Conservation (phyloP, 2,113 vertebrate genomes). For the Alosa alosa region DNA sequence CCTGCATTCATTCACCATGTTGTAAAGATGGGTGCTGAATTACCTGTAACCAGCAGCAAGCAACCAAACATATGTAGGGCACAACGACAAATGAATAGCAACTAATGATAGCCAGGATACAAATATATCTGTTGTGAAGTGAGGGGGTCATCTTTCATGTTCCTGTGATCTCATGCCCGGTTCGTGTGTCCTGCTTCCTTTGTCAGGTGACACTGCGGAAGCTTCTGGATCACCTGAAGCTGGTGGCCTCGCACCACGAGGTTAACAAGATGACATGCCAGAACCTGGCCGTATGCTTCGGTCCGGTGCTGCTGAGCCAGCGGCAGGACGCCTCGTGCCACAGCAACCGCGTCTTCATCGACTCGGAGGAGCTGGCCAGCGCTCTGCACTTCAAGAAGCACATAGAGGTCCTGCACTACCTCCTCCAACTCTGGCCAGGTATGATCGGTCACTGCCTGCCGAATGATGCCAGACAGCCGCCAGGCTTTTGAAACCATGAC, state of each 20-base stretch:
- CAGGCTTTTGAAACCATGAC: no score
- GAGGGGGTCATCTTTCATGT: neutral
- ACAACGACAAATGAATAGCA: neutral
- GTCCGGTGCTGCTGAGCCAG: conserved; percentile 92
- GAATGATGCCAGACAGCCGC: neutral
- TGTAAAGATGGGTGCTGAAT: neutral
- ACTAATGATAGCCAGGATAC: neutral
- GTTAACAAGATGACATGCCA: conserved; percentile 98
- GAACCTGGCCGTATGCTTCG: conserved; percentile 97
- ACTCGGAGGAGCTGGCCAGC: conserved; percentile 94
- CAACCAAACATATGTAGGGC: neutral
- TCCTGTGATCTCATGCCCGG: neutral
- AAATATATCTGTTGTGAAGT: neutral
- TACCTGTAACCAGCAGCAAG: neutral
- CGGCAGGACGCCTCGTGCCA: conserved; percentile 87
- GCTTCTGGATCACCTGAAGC: conserved; percentile 92
- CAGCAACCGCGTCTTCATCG: conserved; percentile 91
- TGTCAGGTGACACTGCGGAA: conserved; percentile 84
- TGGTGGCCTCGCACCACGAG: conserved; percentile 91
- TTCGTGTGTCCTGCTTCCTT: neutral
- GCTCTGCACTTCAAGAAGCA: conserved; percentile 99
- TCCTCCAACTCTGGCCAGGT: conserved; percentile 98
- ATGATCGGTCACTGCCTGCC: conserved; percentile 29
- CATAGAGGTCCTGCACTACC: conserved; percentile 97
- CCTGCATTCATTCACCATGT: neutral